Base-by-base conservation (phyloP, 2,113 vertebrate genomes). In the Gymnocephalus cernua region DNA sequence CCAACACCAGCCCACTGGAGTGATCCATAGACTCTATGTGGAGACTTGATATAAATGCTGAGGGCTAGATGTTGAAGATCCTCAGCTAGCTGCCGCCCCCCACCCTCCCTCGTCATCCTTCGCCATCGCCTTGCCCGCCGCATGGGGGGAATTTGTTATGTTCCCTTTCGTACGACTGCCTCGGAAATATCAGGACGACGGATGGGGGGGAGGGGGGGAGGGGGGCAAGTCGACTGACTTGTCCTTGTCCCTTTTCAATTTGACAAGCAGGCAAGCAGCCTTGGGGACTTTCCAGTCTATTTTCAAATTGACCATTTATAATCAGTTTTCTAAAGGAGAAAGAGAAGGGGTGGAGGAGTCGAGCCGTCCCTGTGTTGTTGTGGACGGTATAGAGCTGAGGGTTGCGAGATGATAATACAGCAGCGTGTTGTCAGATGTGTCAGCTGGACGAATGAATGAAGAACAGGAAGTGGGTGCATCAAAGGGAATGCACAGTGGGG, bases 221-320 rank as follows among this genome's bases (percentile, higher is more conserved):
- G 87, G n/a, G 89, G 87, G 80, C 83, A 89, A 90, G 90, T 88
- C 84, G 63, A 91, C 90, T 89, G 74, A 90, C 92, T 95, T 84
- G 92, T 94, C 93, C 95, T 95, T 95, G 95, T 93, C 91, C 91
- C 92, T 93, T 93, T 93, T 93, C 94, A 93, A 93, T 95, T 94
- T 95, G 92, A 94, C 94, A 93, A 93, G 10, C 38, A 41, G 91
- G 89, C 86, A 91, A 91, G 91, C 92, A 90, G 93, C 94, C 95
- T 94, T 91, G 90, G 93, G 95, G 94, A 94, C 92, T 88, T 90
- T 92, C 74, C 80, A 93, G 92, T 94, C 93, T 90, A 94, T 96
- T 95, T 95, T 95, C 93, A 95, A 95, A 95, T 94, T 95, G 95
- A 94, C 93, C 93, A 92, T 94, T 94, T 95, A 91, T 94, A 95